Conservation (phyloP, 2,113 vertebrate genomes). For the Pterocles burchelli region DNA sequence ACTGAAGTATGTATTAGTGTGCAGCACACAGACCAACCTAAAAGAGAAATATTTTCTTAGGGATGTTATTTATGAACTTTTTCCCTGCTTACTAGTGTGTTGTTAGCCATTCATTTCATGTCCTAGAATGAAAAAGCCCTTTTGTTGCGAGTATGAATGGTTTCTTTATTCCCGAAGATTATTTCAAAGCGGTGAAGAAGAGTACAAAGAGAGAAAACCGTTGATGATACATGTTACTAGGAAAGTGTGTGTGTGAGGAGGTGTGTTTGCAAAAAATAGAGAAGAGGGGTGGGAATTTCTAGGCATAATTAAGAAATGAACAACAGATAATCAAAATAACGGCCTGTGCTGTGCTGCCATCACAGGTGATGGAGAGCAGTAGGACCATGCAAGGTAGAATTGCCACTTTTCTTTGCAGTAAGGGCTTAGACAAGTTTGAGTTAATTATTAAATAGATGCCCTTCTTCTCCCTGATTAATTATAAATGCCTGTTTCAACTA, state of each 20-base stretch:
- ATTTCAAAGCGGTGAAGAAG: background rate
- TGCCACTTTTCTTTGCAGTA: background rate
- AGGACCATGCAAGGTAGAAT: background rate
- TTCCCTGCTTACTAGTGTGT: fast-evolving
- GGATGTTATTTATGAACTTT: background rate
- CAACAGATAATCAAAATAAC: background rate
- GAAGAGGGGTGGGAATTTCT: background rate
- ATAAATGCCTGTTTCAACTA: background rate
- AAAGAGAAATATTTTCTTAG: background rate
- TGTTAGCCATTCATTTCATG: background rate
- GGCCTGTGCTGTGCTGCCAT: background rate
- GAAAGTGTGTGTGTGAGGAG: background rate
- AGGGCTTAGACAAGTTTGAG: background rate
- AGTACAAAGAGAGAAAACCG: background rate
- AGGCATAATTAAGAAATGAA: background rate
- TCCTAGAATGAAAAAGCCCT: background rate
- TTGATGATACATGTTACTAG: background rate
- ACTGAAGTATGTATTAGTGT: background rate
- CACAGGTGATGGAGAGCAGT: background rate
- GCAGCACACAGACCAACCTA: background rate
- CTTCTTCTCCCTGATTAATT: background rate
- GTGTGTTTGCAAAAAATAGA: background rate
- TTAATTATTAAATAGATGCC: background rate
- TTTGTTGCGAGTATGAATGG: background rate
- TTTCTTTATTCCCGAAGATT: background rate